These are phyloP conservation scores for Sardinella longiceps DNA, from an alignment of 2,797 vertebrate genomes.

Conservation along the genomic window DNA sequence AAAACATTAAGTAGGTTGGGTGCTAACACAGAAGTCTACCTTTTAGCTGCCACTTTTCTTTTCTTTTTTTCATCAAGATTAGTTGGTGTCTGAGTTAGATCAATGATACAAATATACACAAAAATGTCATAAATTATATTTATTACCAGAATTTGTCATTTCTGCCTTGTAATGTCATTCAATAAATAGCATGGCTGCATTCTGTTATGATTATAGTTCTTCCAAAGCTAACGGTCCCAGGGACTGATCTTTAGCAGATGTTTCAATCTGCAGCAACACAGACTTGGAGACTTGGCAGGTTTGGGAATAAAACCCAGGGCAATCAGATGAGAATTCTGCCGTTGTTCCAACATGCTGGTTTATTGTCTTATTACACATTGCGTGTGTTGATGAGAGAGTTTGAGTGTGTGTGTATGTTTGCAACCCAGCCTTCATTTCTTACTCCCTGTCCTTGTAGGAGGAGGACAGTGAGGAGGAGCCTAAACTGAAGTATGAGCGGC, in stretches of 20 bases:
- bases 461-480: constrained; percentile 98
- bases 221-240: too few species aligned
- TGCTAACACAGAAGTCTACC: not conserved
- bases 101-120: not conserved
- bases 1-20: not conserved
- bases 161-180: not conserved
- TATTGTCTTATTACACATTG: not conserved
- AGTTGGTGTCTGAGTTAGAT: not conserved
- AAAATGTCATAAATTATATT: too few species aligned
- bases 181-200: not conserved
- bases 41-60: not conserved
- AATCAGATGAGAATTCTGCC: too few species aligned
- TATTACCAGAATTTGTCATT: too few species aligned
- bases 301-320: too few species aligned
- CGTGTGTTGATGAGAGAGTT: not conserved
- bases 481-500: constrained; percentile 95
- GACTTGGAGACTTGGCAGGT: too few species aligned
- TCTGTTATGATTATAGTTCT: not conserved
- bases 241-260: too few species aligned
- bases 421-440: not conserved
- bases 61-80: not conserved
- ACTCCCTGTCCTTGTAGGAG: constrained; percentile 74
- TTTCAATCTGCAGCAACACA: too few species aligned
- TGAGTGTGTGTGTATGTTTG: not conserved
- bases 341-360: too few species aligned